Conservation (phyloP, 2,113 vertebrate species). For the Pavo muticus region DNA sequence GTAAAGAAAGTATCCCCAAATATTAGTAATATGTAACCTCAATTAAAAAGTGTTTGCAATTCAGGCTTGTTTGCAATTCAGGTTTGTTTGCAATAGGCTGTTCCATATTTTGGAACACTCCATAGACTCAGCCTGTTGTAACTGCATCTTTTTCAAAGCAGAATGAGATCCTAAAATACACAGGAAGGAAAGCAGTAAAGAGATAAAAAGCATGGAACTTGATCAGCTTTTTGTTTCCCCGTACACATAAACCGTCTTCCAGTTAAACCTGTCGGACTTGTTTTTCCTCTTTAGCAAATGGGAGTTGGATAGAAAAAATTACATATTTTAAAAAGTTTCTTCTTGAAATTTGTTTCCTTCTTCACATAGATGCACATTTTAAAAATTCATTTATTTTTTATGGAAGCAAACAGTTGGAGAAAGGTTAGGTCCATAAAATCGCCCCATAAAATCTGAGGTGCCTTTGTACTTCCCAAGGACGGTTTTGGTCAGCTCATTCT, state of each 20-base stretch:
- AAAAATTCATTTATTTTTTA: not conserved
- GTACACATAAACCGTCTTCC: not conserved
- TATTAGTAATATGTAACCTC: not conserved
- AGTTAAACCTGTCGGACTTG: not conserved
- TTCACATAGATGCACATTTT: not conserved
- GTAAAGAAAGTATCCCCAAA: not conserved
- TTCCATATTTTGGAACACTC: not conserved
- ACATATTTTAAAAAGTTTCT: not conserved
- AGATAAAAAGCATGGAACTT: not conserved
- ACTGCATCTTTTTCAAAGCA: not conserved
- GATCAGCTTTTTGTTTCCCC: not conserved
- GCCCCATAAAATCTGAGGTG: not conserved
- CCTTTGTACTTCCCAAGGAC: not conserved
- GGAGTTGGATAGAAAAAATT: not conserved
- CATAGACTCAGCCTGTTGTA: not conserved
- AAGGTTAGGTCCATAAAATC: not conserved
- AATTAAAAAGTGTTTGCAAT: not conserved
- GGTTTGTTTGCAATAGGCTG: not conserved
- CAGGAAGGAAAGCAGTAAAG: not conserved
- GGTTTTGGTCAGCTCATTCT: not conserved
- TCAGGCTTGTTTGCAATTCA: not conserved
- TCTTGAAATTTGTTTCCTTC: not conserved
- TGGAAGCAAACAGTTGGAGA: not conserved
- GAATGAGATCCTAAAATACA: not conserved
- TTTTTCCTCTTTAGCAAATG: not conserved